Conservation (phyloP, 1,140 invertebrate species). For the Dreissena polymorpha region DNA sequence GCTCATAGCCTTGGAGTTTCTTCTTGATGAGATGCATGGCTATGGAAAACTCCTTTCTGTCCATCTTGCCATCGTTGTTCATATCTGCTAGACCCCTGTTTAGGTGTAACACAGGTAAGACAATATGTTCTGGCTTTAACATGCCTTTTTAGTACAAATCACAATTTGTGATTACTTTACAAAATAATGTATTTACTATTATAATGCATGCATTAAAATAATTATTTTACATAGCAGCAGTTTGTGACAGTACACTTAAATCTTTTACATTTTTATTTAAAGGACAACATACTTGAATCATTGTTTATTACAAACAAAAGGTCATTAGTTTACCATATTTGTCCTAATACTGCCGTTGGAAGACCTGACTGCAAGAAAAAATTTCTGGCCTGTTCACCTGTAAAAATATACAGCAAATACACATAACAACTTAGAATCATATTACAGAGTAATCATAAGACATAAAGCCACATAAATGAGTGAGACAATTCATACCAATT, state of each 20-base stretch:
- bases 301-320: not conserved
- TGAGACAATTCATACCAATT: no score
- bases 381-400: constrained; percentile 95
- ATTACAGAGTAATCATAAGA: no score
- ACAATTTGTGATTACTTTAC: not conserved
- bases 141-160: not conserved
- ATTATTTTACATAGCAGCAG: no score
- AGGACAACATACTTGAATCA: no score
- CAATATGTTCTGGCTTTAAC: not conserved
- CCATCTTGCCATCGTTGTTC: constrained; percentile 97
- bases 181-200: not conserved
- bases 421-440: no score
- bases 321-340: constrained; percentile 91
- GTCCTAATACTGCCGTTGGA: constrained; percentile 91
- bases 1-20: constrained; percentile 92
- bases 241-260: no score
- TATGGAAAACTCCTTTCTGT: constrained; percentile 97
- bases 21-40: constrained; percentile 98
- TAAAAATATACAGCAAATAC: constrained; percentile 80
- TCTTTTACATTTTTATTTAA: no score
- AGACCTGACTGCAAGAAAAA: constrained; percentile 96
- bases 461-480: no score
- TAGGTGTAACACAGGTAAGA: constrained; percentile 42
- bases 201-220: not conserved
- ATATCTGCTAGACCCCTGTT: constrained; percentile 94